phyloP scores from a whole-genome alignment of 2,888 invertebrate genomes.

The Pandemis heparana region DNA sequence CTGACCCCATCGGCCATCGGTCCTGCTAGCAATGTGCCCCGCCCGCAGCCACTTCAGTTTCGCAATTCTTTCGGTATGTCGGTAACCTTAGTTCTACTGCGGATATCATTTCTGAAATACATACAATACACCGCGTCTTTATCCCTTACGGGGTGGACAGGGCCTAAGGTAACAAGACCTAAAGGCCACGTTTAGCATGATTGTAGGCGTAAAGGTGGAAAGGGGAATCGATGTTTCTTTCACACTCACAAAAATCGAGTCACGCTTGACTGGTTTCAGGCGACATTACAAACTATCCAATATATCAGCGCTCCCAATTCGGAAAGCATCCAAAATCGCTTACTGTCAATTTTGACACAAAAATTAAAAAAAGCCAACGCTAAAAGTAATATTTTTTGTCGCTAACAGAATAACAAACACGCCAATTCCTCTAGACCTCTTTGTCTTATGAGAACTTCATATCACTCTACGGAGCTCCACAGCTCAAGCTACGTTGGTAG shows the following conservation, averaged over 20 bases:
- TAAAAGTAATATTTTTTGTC: constrained; percentile 36
- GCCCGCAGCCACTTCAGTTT: too few species aligned
- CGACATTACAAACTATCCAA: background rate
- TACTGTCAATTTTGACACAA: constrained; percentile 33
- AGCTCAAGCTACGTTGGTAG: constrained; percentile 1
- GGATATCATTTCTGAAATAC: too few species aligned
- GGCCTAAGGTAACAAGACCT: too few species aligned
- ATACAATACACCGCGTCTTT: too few species aligned
- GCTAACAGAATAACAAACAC: constrained; percentile 35
- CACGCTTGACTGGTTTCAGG: background rate
- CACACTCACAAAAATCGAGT: background rate
- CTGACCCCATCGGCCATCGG: too few species aligned
- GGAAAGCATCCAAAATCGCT: constrained; percentile 19
- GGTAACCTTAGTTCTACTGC: too few species aligned
- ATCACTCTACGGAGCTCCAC: background rate
- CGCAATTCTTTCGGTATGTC: too few species aligned
- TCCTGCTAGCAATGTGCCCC: too few species aligned
- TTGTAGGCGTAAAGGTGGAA: too few species aligned
- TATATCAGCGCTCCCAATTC: constrained; percentile 2
- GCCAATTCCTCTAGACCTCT: constrained; percentile 18
- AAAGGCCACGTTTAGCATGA: too few species aligned
- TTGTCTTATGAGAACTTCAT: background rate
- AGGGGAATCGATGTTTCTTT: too few species aligned
- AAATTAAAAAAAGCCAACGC: constrained; percentile 38
- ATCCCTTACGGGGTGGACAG: too few species aligned